A percentile compares a stretch with the other conserved stretches of the same genome.
Evolutionary conservation across 2,888 invertebrate genomes (phyloP).

Genomic region (Pyrocoelia pectoralis): DNA sequence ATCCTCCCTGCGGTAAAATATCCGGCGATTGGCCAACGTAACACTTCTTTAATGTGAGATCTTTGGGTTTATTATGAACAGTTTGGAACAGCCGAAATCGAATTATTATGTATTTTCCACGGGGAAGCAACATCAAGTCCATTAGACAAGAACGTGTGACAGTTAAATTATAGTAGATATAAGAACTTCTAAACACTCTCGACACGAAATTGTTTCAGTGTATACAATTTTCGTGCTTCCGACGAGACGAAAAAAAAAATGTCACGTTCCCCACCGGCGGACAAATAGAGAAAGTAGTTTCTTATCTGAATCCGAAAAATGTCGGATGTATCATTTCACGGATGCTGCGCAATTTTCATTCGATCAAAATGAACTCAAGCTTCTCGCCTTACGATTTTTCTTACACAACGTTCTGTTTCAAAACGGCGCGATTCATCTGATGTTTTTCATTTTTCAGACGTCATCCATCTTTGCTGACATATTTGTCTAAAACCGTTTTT

Average conservation of each 20-base stretch:
- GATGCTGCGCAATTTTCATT: slow-evolving; percentile 56
- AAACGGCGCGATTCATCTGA: slow-evolving; percentile 38
- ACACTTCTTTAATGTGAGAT: neutral
- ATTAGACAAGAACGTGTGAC: slow-evolving; percentile 3
- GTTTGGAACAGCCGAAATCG: neutral
- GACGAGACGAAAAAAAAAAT: slow-evolving; percentile 53
- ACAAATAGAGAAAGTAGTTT: slow-evolving; percentile 48
- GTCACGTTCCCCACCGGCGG: slow-evolving; percentile 49
- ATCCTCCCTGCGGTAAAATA: neutral
- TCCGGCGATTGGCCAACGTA: neutral
- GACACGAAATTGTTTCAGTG: slow-evolving; percentile 38
- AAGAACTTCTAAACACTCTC: slow-evolving; percentile 22
- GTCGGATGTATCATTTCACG: slow-evolving; percentile 57
- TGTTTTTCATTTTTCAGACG: slow-evolving; percentile 47
- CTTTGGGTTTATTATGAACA: neutral
- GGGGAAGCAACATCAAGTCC: neutral
- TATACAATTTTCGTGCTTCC: slow-evolving; percentile 36
- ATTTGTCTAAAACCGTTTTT: slow-evolving; percentile 35
- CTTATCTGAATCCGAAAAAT: slow-evolving; percentile 53
- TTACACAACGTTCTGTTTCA: slow-evolving; percentile 40
- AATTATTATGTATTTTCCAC: neutral
- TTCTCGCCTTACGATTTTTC: slow-evolving; percentile 47
- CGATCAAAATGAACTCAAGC: slow-evolving; percentile 53
- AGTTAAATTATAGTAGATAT: slow-evolving; percentile 12
- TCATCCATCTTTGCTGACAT: slow-evolving; percentile 45